Conservation (phyloP, 2,113 vertebrate genomes). For the Forbesichthys agassizii region DNA sequence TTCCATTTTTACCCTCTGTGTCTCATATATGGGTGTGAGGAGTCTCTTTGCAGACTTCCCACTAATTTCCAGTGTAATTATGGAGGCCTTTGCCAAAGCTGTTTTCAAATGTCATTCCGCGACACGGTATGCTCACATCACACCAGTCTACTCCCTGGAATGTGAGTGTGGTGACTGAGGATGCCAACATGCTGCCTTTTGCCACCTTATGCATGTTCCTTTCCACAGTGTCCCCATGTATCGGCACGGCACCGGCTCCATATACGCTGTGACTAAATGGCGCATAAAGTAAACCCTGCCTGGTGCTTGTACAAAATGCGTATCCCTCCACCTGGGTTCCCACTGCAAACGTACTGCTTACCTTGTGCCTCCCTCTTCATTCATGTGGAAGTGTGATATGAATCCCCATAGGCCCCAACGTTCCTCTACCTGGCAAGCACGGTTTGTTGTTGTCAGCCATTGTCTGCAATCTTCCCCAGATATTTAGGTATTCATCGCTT, state of each 20-base stretch:
- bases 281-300: constrained; percentile 68
- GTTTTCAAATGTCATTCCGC: constrained; percentile 38
- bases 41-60: constrained; percentile 28
- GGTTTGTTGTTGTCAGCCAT: constrained; percentile 52
- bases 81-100: constrained; percentile 44
- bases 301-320: constrained; percentile 60
- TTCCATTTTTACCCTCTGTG: constrained; percentile 5
- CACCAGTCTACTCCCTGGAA: constrained; percentile 32
- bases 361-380: background rate
- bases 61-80: constrained; percentile 49
- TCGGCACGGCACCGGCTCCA: constrained; percentile 61
- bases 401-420: constrained; percentile 55
- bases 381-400: constrained; percentile 44
- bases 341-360: background rate
- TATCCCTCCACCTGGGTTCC: constrained; percentile 53
- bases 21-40: constrained; percentile 29
- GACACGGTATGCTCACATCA: constrained; percentile 48
- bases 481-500: constrained; percentile 61
- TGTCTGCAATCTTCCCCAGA: constrained; percentile 61
- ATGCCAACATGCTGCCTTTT: constrained; percentile 29
- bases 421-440: constrained; percentile 36
- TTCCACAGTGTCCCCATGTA: constrained; percentile 40
- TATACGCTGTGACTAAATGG: constrained; percentile 73
- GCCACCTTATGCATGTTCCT: constrained; percentile 27
- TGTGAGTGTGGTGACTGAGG: constrained; percentile 34